Base-by-base conservation (phyloP, 2,888 invertebrate species). In the Julus scandinavius region DNA sequence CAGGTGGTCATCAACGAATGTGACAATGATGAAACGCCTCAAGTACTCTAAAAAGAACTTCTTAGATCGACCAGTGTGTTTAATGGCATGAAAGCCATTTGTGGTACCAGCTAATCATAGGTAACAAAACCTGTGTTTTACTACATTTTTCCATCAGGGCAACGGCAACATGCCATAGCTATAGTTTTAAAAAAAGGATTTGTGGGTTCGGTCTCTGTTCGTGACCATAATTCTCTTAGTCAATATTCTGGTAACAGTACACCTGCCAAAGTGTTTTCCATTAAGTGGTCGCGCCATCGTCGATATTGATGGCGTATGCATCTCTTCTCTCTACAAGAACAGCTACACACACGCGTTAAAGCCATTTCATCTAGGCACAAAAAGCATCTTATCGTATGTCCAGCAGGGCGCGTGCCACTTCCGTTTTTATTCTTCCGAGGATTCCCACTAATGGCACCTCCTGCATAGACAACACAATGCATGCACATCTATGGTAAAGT, bases 211-310 rank as follows among this genome's bases (percentile, higher is more conserved):
- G n/a, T n/a, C 11, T 49, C 11, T 29, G 72, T 72, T 29, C 29
- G 20, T 72, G 72, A 29, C 72, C 72, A 72, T 72, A 72, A 72
- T 72, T 72, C 72, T 9, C 29, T 72, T 72, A 72, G 72, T 11
- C 72, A 72, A 72, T 72, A 72, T 72, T 72, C 72, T 29, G 20
- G 72, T 29, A 72, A 72, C 72, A 29, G 72, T 29, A 72, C 72
- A 72, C 72, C 72, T 72, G 72, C 72, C 9, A 72, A 72, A 72
- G 72, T 72, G 72, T 72, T 72, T 72, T 72, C 72, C 72, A 72
- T n/a, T 72, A 72, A 72, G 72, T 72, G 72, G n/a, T 72, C 7
- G 72, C 72, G 11, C 29, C 7, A n/a, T 29, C 9, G 20, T 72
- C 72, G 72, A 72, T 72, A 72, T 20, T 72, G 29, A 72, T 72